Percentiles rank a stretch among this genome's conserved stretches.
Evolutionary conservation across 2,797 vertebrate species (phyloP).

Genomic region (Cynopterus sphinx): DNA sequence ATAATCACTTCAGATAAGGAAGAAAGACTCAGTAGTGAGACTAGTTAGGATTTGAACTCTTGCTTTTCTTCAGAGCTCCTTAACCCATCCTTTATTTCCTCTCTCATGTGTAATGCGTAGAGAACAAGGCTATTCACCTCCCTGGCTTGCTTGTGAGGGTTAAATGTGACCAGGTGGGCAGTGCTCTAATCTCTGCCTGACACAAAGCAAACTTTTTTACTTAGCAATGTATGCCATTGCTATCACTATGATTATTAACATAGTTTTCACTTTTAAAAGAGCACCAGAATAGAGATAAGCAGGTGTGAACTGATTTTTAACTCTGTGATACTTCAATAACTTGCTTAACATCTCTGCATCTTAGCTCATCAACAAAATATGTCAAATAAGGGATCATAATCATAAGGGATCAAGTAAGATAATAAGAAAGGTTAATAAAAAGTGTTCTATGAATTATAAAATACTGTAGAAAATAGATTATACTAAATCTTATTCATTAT

Average conservation of each 20-base stretch:
- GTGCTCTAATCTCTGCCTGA: not conserved
- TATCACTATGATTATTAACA: not conserved
- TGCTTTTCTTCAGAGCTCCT: not conserved
- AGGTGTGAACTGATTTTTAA: not conserved
- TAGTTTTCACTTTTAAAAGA: not conserved
- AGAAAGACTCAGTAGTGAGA: not conserved
- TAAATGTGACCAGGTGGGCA: not conserved
- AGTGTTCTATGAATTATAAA: not conserved
- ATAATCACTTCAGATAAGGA: not conserved
- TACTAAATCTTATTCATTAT: not conserved
- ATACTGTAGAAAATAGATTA: not conserved
- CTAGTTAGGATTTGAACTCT: not conserved
- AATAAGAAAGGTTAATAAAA: not conserved
- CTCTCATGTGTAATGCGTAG: rapidly evolving
- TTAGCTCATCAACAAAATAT: not conserved
- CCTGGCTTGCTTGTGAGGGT: not conserved
- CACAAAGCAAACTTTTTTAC: not conserved
- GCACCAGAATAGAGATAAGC: not conserved
- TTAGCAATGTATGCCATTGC: not conserved
- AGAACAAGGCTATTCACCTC: not conserved
- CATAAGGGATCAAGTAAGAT: not conserved
- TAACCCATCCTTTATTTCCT: not conserved
- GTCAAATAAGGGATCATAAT: not conserved
- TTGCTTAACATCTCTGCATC: not conserved
- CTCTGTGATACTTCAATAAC: not conserved